These are phyloP conservation scores for Sitophilus oryzae DNA, from an alignment of 1,140 invertebrate genomes.

Conservation along the genomic window DNA sequence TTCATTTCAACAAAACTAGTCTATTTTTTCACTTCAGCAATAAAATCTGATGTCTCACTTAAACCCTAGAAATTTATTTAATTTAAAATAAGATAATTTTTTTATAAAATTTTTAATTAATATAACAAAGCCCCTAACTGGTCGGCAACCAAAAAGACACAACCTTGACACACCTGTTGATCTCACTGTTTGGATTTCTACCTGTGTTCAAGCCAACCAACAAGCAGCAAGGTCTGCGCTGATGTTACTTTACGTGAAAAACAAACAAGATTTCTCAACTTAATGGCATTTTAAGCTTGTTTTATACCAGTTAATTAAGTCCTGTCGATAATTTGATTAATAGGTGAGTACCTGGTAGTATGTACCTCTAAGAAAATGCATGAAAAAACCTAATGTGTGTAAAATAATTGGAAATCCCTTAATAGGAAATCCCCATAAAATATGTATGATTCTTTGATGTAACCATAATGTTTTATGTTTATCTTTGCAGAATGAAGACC, in stretches of 20 bases:
- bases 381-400: not conserved
- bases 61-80: too few species aligned
- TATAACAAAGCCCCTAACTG: too few species aligned
- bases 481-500: not conserved
- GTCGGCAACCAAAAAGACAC: not conserved
- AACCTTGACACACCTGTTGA: slow-evolving; percentile 5
- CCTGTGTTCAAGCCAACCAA: too few species aligned
- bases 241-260: not conserved
- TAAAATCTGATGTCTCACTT: too few species aligned
- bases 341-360: not conserved
- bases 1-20: too few species aligned
- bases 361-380: not conserved
- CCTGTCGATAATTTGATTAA: not conserved
- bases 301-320: not conserved
- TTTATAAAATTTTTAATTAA: too few species aligned
- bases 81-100: too few species aligned
- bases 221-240: not conserved
- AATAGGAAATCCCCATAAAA: not conserved
- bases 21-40: too few species aligned
- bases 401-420: not conserved
- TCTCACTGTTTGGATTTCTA: not conserved
- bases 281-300: not conserved
- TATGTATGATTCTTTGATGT: not conserved
- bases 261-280: not conserved
- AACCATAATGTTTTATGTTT: not conserved